Evolutionary conservation across 2,113 vertebrate species (phyloP), one percentile per base, ranked within the genome.

Genomic region (Hippotragus niger): DNA sequence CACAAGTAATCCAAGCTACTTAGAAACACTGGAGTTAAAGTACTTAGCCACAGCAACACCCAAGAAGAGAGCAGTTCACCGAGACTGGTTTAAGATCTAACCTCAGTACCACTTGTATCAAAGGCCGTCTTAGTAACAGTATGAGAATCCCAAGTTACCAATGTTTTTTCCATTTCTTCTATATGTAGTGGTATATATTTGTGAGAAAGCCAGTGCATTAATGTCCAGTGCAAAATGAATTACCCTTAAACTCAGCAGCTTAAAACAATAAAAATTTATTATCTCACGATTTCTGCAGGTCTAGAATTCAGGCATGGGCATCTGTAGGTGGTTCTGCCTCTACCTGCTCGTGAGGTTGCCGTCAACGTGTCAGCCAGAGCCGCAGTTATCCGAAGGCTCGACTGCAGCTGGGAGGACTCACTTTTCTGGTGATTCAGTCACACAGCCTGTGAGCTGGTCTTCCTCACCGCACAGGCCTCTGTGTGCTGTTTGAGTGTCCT

Each of bases 401-500:
- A 17, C 15, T 33, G 25, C 14, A 40, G 5, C 10, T 31, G 47
- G 33, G 27, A 62, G n/a, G 50, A 31, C 23, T 23, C 23, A 3
- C 71, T 47, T 87, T 43, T 40, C 55, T 55, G 27, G n/a, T 19
- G 45, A 52, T 13, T 76, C 31, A 25, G 40, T 16, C 52, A n/a
- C 52, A 19, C 14, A 17, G 40, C 55, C 14, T 23, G 52, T 16
- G 47, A 29, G 33, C 27, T 36, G 43, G 8, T 13, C 53, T 36
- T n/a, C 74, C 43, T 17, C 1, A 0, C 23, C 2, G 0, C 8
- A 5, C 1, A 10, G 36, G 21, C 36, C 23, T 25, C 71, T 76
- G 40, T 9, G 1, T 29, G 16, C 12, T 23, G 31, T 50, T 25
- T 45, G 52, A 57, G 4, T 50, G 52, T 33, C 62, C 57, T 33